phyloP scores from a whole-genome alignment of 2,797 vertebrate genomes.

The Aulostomus chinensis region DNA sequence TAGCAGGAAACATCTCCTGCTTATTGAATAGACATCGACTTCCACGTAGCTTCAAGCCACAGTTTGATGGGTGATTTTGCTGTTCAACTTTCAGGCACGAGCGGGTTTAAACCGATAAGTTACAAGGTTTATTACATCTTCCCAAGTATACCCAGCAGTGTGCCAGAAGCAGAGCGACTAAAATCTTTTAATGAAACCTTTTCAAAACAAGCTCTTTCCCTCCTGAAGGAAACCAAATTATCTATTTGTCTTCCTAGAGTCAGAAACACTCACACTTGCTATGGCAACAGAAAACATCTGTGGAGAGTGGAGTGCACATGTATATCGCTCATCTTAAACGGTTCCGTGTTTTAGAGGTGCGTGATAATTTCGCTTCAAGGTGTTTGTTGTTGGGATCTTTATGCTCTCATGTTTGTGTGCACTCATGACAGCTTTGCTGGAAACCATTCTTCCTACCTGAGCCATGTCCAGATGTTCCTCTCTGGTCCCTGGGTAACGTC shows the following conservation, averaged over 20 bases:
- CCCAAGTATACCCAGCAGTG: conserved; percentile 44
- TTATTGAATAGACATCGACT: conserved; percentile 77
- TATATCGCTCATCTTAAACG: too few relatives aligned
- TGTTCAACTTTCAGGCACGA: conserved; percentile 42
- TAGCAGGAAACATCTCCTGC: conserved; percentile 63
- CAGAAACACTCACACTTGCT: conserved; percentile 11
- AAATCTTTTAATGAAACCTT: conserved; percentile 53
- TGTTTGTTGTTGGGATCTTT: not conserved
- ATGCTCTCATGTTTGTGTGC: not conserved
- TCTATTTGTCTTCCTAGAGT: conserved; percentile 12
- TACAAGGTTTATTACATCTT: conserved; percentile 72
- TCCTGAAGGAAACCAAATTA: conserved; percentile 43
- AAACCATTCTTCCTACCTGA: conserved; percentile 18
- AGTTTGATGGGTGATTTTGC: conserved; percentile 53
- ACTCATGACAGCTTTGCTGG: too few relatives aligned
- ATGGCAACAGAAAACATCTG: not conserved
- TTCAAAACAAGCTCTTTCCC: conserved; percentile 38
- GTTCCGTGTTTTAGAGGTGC: too few relatives aligned
- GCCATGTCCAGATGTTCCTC: not conserved
- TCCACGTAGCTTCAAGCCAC: conserved; percentile 50
- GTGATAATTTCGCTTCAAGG: not conserved
- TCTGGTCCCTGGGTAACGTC: conserved; percentile 16
- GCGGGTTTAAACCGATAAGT: conserved; percentile 62
- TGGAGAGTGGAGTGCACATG: not conserved
- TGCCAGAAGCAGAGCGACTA: conserved; percentile 31